Evolutionary conservation across 2,888 invertebrate species (phyloP).

Genomic region (Drosophila pseudotalamancana): DNA sequence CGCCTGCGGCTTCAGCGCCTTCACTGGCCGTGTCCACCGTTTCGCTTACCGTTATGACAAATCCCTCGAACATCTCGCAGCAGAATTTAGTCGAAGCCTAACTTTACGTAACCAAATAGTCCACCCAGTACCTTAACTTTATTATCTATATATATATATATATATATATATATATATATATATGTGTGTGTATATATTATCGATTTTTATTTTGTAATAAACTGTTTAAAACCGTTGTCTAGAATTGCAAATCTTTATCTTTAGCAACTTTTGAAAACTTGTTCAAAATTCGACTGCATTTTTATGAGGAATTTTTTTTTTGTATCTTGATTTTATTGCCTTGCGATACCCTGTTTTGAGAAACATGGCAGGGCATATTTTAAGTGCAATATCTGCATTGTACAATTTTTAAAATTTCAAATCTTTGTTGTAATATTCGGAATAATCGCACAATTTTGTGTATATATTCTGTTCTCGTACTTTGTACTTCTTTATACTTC

Average conservation of each 20-base stretch:
- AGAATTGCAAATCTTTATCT: constrained; percentile 6
- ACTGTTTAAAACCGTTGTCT: not conserved
- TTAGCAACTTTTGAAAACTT: not conserved
- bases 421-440: no score
- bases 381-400: no score
- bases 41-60: constrained; percentile 34
- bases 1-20: no score
- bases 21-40: constrained; percentile 32
- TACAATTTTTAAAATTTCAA: no score
- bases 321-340: not conserved
- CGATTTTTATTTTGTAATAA: constrained; percentile 5
- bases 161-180: not conserved
- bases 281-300: not conserved
- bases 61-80: constrained; percentile 41
- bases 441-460: no score
- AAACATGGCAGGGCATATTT: not conserved
- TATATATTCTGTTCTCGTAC: no score
- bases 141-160: not conserved
- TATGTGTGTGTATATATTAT: not conserved
- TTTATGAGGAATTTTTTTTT: not conserved
- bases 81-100: constrained; percentile 49
- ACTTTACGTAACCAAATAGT: not conserved
- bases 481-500: no score
- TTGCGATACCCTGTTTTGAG: not conserved
- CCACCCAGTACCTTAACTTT: not conserved